Evolutionary conservation across 2,797 vertebrate genomes (phyloP), one percentile per base, ranked within the genome.

Genomic region (Mionectes olivaceus): DNA sequence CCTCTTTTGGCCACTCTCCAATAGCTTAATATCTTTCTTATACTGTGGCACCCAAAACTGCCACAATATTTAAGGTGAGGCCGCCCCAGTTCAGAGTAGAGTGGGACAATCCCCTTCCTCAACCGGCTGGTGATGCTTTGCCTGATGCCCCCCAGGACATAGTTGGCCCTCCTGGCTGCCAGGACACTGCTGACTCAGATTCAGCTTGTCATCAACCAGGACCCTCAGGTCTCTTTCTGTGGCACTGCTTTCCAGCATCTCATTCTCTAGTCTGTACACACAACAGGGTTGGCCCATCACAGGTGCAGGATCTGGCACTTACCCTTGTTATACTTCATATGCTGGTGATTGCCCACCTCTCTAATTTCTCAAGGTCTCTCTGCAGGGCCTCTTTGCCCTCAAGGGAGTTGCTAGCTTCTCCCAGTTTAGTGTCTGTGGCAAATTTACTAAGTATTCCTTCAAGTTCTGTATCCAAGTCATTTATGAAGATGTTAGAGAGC

Each of bases 131-230:
- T 2, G 12, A 46, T 33, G 47, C 47, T 53, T 47, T 1, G 16
- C 39, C 56, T 47, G 47, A 22, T 39, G n/a, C 4, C 0, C 23
- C 16, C 30, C 17, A 46, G 24, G 39, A 9, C 46, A 39, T 0
- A 0, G 9, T 17, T 52, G 49, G 3, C 27, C 49, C 17, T 30
- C 49, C 27, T 52, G 49, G 49, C 16, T 52, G 49, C 16, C 41
- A 78, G 49, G 49, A 9, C 49, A 47, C 41, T 70, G 37, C 11
- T 47, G 41, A 0, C 2, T 61, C 14, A 3, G 5, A 4, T 19
- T 41, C 56, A 41, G 0, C 30, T 22, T 37, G 6, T 0, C 23
- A 44, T 7, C 0, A 0, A 22, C 7, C 24, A 61, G 30, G 30
- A 39, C 6, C 6, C 11, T 2, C 19, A 25, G 9, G 7, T 12